Evolutionary conservation across 2,888 invertebrate species (phyloP).

Genomic region (Yponomeuta plumbellus): DNA sequence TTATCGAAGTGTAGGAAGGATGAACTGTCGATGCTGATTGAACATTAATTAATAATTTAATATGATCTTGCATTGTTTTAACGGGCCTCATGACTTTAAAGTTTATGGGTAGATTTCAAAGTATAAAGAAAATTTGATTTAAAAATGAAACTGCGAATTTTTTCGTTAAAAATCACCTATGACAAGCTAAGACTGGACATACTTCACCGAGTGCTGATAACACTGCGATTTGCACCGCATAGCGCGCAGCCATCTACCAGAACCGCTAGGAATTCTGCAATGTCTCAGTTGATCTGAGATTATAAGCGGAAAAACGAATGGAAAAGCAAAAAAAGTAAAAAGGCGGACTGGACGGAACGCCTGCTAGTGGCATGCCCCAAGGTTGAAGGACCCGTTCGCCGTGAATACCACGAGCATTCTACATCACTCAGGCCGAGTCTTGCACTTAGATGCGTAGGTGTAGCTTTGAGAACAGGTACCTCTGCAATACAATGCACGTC

Average conservation of each 20-base stretch:
- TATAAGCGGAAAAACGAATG: constrained; percentile 48
- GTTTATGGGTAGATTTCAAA: not conserved
- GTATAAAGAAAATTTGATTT: not conserved
- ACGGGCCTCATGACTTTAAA: too few relatives aligned
- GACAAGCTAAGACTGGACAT: not conserved
- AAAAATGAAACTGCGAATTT: not conserved
- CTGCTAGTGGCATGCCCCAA: constrained; percentile 36
- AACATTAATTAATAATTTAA: not conserved
- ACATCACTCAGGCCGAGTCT: not conserved
- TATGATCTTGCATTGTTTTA: too few relatives aligned
- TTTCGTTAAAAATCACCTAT: not conserved
- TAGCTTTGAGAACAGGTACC: not conserved
- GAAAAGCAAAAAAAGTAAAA: constrained; percentile 56
- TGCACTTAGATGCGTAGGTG: not conserved
- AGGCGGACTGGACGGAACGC: constrained; percentile 49
- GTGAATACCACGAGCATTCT: constrained; percentile 36
- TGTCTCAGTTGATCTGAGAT: constrained; percentile 14
- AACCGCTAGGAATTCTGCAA: constrained; percentile 8
- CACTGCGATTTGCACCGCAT: not conserved
- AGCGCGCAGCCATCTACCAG: not conserved
- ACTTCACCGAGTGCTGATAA: not conserved
- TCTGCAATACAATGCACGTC: not conserved
- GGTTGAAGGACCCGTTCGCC: constrained; percentile 64
- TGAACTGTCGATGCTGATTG: not conserved
- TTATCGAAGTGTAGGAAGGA: not conserved